These are phyloP conservation scores for Polietes domitor DNA, from an alignment of 2,888 invertebrate genomes.

Conservation along the genomic window DNA sequence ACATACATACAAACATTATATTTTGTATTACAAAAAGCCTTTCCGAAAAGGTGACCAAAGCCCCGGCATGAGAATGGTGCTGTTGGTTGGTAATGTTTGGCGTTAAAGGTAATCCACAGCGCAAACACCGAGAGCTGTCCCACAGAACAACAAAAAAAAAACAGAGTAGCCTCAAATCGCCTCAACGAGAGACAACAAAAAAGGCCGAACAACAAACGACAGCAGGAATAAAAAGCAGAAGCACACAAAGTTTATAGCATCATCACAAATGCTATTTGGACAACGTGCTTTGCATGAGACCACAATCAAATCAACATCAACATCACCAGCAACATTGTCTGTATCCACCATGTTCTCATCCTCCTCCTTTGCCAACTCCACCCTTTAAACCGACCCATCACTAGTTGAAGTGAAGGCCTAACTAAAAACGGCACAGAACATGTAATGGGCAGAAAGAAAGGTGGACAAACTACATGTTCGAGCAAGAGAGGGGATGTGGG, in stretches of 20 bases:
- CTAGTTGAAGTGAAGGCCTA: background rate
- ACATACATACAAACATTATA: background rate
- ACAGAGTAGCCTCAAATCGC: background rate
- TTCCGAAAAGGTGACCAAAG: background rate
- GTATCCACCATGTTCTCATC: background rate
- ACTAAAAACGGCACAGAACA: background rate
- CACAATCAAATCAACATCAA: constrained; percentile 40
- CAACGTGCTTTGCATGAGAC: constrained; percentile 44
- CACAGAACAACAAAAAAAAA: background rate
- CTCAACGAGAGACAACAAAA: background rate
- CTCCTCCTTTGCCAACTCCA: background rate
- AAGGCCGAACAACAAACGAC: background rate
- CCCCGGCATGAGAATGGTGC: background rate
- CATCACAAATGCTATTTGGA: constrained; percentile 42
- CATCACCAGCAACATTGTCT: constrained; percentile 11
- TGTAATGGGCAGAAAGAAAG: too few species aligned
- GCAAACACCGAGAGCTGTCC: background rate
- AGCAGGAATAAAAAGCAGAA: background rate
- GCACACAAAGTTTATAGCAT: constrained; percentile 18
- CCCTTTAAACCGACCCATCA: background rate
- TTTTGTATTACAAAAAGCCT: background rate
- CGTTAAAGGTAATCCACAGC: constrained; percentile 22
- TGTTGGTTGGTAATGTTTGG: background rate
- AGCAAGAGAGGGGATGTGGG: too few species aligned
- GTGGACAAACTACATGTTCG: too few species aligned